These are phyloP conservation scores for Prunella fulvescens DNA, from an alignment of 2,113 vertebrate species.

Conservation along the genomic window DNA sequence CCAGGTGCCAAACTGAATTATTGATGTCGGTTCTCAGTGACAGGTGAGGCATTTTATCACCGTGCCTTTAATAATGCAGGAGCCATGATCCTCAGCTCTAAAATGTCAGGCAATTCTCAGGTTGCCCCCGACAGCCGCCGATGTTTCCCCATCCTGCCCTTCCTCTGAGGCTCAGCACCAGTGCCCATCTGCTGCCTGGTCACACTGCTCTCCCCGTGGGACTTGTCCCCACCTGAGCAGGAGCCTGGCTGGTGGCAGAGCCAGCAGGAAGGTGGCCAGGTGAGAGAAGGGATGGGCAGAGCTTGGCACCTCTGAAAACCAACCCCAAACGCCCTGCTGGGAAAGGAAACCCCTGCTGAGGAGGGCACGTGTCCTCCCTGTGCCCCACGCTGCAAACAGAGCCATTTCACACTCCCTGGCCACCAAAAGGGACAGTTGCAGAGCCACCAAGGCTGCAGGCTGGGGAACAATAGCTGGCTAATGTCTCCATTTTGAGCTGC, in stretches of 20 bases:
- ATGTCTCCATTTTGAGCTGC: neutral
- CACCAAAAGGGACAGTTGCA: neutral
- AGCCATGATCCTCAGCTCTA: constrained; percentile 15
- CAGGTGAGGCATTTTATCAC: constrained; percentile 22
- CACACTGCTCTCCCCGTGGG: neutral
- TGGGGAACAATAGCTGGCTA: neutral
- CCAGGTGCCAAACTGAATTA: constrained; percentile 19
- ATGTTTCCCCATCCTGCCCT: neutral
- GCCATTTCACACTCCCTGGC: neutral
- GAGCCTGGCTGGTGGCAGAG: fast-evolving
- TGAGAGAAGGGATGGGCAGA: neutral
- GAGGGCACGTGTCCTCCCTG: fast-evolving
- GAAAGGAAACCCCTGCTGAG: fast-evolving
- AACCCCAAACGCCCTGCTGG: fast-evolving
- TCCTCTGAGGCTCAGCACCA: neutral
- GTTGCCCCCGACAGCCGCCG: neutral
- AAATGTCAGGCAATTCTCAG: constrained; percentile 18
- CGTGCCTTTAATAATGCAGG: constrained; percentile 20
- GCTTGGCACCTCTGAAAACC: neutral
- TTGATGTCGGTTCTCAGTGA: constrained; percentile 13
- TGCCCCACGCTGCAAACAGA: fast-evolving
- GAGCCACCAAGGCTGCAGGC: neutral
- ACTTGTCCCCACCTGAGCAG: fast-evolving
- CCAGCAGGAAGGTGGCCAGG: neutral
- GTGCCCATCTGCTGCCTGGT: constrained; percentile 54